Percentiles rank a stretch among this genome's conserved stretches.
phyloP scores from a whole-genome alignment of 2,113 vertebrate genomes.

The Nothoprocta pentlandii region DNA sequence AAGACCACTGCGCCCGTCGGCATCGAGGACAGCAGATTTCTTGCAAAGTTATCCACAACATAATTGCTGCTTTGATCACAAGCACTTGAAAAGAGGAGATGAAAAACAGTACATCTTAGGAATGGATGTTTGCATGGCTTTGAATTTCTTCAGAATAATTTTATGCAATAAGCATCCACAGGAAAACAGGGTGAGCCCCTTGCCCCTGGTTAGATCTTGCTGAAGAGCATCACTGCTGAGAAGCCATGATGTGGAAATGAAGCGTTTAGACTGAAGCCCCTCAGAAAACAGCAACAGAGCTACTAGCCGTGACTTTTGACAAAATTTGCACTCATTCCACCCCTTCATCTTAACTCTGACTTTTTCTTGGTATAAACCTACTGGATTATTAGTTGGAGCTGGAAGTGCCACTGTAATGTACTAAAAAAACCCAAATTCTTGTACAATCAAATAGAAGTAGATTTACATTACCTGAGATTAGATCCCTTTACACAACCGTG shows the following conservation, averaged over 20 bases:
- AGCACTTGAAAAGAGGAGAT: slow-evolving; percentile 72
- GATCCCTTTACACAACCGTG: accelerated
- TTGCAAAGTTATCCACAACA: slow-evolving; percentile 89
- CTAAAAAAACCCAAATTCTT: neutral
- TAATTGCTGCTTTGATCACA: slow-evolving; percentile 91
- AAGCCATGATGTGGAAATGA: neutral
- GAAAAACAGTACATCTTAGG: neutral
- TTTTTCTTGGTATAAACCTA: neutral
- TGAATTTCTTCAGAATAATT: neutral
- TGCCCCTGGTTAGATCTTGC: neutral
- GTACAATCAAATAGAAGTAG: neutral
- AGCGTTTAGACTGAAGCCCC: neutral
- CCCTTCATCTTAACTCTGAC: neutral
- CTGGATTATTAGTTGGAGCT: neutral
- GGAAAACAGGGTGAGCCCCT: neutral
- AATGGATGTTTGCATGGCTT: neutral
- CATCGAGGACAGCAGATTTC: slow-evolving; percentile 88
- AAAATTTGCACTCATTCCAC: neutral
- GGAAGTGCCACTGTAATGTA: neutral
- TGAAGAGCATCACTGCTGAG: neutral
- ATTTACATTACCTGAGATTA: neutral
- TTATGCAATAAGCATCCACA: neutral
- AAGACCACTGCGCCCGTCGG: slow-evolving; percentile 86
- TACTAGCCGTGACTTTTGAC: neutral
- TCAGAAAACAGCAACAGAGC: neutral